A percentile compares a stretch with the other conserved stretches of the same genome.
phyloP scores from a whole-genome alignment of 2,888 invertebrate genomes.

The Drosophila quasianomalipes region DNA sequence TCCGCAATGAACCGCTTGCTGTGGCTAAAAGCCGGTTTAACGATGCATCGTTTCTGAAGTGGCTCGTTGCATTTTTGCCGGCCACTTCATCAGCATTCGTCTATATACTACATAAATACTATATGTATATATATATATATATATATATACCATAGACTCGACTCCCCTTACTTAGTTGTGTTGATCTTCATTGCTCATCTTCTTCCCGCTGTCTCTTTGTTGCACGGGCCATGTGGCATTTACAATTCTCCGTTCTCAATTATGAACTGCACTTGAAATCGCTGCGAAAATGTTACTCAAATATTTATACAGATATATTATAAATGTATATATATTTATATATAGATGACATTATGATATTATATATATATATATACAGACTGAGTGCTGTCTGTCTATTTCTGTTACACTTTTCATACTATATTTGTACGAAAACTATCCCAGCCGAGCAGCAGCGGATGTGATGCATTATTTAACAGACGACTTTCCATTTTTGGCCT shows the following conservation, averaged over 20 bases:
- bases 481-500: slow-evolving; percentile 55
- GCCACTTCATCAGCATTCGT: slow-evolving; percentile 53
- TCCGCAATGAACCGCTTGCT: slow-evolving; percentile 6
- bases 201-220: slow-evolving; percentile 6
- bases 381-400: slow-evolving; percentile 40
- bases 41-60: slow-evolving; percentile 62
- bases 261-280: slow-evolving; percentile 48
- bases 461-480: slow-evolving; percentile 57
- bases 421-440: slow-evolving; percentile 9
- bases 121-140: slow-evolving; percentile 12
- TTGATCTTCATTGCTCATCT: slow-evolving; percentile 24
- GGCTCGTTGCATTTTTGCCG: slow-evolving; percentile 70
- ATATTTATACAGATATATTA: slow-evolving; percentile 20
- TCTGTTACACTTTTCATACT: slow-evolving; percentile 40
- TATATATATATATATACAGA: not conserved
- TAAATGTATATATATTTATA: slow-evolving; percentile 1
- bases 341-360: slow-evolving; percentile 1
- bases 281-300: slow-evolving; percentile 12
- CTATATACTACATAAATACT: slow-evolving; percentile 32
- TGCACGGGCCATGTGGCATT: slow-evolving; percentile 59
- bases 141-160: slow-evolving; percentile 28
- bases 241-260: slow-evolving; percentile 8
- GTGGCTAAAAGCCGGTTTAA: slow-evolving; percentile 67
- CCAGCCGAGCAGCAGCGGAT: slow-evolving; percentile 40
- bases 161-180: slow-evolving; percentile 24